Evolutionary conservation across 2,888 invertebrate genomes (phyloP).

Genomic region (Carpatolechia fugitivella): DNA sequence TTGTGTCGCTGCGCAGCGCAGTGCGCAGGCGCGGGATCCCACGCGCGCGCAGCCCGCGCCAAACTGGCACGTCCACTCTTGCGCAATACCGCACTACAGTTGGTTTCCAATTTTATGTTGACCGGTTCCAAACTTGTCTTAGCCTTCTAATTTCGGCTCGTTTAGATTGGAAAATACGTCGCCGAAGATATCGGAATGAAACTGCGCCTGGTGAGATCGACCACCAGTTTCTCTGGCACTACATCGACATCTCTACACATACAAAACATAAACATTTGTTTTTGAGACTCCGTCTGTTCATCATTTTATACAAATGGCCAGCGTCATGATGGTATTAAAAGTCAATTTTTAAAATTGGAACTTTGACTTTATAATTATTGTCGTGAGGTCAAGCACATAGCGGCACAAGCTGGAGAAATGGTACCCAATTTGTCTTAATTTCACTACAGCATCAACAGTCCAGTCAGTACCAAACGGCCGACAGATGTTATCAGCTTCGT

Average conservation of each 20-base stretch:
- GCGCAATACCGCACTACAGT: slow-evolving; percentile 75
- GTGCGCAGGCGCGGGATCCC: slow-evolving; percentile 42
- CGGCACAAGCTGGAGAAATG: not conserved
- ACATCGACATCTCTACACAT: not conserved
- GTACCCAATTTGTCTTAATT: not conserved
- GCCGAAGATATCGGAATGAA: slow-evolving; percentile 46
- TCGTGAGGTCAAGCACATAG: not conserved
- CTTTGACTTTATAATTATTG: slow-evolving; percentile 8
- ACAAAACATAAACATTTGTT: too few species aligned
- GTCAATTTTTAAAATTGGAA: not conserved
- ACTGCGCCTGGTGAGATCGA: slow-evolving; percentile 39
- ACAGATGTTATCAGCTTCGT: slow-evolving; percentile 4
- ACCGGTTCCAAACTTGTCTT: slow-evolving; percentile 75
- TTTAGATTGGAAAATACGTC: slow-evolving; percentile 75
- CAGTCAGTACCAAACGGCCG: not conserved
- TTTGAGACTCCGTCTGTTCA: too few species aligned
- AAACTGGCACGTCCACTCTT: slow-evolving; percentile 71
- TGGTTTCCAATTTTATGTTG: slow-evolving; percentile 80
- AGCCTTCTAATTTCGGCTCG: slow-evolving; percentile 78
- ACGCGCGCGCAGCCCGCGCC: slow-evolving; percentile 73
- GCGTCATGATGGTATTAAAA: slow-evolving; percentile 8
- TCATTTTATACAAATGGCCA: slow-evolving; percentile 26
- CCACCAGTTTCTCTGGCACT: slow-evolving; percentile 32
- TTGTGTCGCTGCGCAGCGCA: slow-evolving; percentile 22
- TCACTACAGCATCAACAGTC: not conserved